Percentiles rank a stretch among this genome's conserved stretches.
phyloP scores from a whole-genome alignment of 2,113 vertebrate species.

The Archocentrus centrarchus region DNA sequence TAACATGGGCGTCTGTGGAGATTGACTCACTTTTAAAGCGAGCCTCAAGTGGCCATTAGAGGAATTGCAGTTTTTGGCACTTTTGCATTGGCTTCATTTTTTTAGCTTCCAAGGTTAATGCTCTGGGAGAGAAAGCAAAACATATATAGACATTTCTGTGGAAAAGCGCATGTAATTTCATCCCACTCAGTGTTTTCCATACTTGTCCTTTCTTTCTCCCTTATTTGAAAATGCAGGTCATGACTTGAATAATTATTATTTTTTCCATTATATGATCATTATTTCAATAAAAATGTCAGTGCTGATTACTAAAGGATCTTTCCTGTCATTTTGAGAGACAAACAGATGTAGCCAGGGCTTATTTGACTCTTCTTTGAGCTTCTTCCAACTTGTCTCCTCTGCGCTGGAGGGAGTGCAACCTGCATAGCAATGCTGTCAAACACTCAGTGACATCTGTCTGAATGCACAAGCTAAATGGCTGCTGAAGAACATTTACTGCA shows the following conservation, averaged over 20 bases:
- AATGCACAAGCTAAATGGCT: slow-evolving; percentile 8
- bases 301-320: neutral
- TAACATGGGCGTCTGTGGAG: too few species aligned
- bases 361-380: neutral
- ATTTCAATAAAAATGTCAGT: neutral
- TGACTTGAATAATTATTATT: neutral
- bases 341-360: neutral
- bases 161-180: neutral
- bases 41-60: too few species aligned
- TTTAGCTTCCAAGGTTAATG: too few species aligned
- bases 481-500: neutral
- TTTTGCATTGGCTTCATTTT: too few species aligned
- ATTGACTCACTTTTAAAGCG: too few species aligned
- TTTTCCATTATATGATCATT: neutral
- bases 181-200: neutral
- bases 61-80: too few species aligned
- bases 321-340: neutral
- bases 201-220: neutral
- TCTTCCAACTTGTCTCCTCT: neutral
- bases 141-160: neutral
- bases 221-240: neutral
- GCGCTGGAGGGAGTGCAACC: neutral
- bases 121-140: too few species aligned
- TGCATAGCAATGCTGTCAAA: slow-evolving; percentile 17
- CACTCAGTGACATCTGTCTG: slow-evolving; percentile 21